phyloP scores from a whole-genome alignment of 92 coral and sea anemone genomes.

The Galaxea fascicularis region DNA sequence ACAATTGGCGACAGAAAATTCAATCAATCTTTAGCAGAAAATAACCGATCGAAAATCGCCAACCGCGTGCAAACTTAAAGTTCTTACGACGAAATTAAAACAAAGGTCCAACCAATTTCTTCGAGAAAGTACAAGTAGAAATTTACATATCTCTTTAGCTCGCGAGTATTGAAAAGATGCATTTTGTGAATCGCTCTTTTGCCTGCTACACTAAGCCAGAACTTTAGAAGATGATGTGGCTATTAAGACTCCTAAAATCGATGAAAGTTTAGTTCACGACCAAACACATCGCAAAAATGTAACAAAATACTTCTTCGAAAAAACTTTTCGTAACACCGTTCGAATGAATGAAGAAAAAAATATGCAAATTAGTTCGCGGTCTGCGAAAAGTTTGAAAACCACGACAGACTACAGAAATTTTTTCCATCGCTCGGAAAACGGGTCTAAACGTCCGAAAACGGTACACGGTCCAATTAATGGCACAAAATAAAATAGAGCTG shows the following conservation, averaged over 20 bases:
- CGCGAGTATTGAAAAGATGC: slow-evolving; percentile 15
- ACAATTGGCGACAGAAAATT: slow-evolving; percentile 10
- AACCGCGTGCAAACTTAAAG: background rate
- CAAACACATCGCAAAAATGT: background rate
- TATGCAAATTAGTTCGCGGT: slow-evolving; percentile 91
- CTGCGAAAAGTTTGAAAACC: slow-evolving; percentile 83
- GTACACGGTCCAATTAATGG: background rate
- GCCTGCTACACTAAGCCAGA: background rate
- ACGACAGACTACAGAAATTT: slow-evolving; percentile 33
- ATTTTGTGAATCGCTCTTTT: slow-evolving; percentile 34
- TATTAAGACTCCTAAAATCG: background rate
- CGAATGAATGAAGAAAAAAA: slow-evolving; percentile 83
- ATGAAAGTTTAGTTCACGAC: background rate
- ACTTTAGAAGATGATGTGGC: background rate
- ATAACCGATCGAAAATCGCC: slow-evolving; percentile 6
- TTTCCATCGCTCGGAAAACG: slow-evolving; percentile 14
- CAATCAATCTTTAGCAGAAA: slow-evolving; percentile 2
- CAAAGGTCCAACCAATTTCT: slow-evolving; percentile 38
- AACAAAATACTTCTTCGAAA: slow-evolving; percentile 32
- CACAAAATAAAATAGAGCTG: background rate
- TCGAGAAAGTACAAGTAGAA: slow-evolving; percentile 50
- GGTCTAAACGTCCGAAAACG: slow-evolving; percentile 19
- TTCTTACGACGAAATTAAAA: slow-evolving; percentile 20
- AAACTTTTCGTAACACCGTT: slow-evolving; percentile 48
- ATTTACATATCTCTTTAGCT: slow-evolving; percentile 42